Evolutionary conservation across 2,888 invertebrate species (phyloP).

Genomic region (Slavum lentiscoides): DNA sequence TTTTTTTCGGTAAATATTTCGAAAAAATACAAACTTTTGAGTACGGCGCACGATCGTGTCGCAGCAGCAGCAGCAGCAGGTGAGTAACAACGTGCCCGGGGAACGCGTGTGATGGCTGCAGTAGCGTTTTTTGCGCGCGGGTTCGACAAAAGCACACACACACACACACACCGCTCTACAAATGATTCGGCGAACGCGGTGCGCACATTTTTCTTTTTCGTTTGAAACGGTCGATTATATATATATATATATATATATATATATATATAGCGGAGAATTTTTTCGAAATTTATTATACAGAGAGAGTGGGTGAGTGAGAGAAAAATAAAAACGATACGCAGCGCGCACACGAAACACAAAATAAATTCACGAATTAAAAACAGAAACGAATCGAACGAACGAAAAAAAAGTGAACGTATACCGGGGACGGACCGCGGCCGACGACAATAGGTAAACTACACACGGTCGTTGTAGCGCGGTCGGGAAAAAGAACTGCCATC

Average conservation of each 20-base stretch:
- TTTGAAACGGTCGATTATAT: neutral
- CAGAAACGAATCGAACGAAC: neutral
- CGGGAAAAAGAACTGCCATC: conserved; percentile 44
- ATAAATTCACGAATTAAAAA: neutral
- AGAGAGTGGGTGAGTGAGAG: too few species aligned
- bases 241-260: too few species aligned
- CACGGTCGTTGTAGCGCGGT: neutral
- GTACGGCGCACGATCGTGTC: too few species aligned
- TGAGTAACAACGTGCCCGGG: too few species aligned
- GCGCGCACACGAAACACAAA: neutral
- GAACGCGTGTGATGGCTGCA: too few species aligned
- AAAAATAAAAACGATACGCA: neutral
- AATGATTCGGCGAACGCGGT: conserved; percentile 14
- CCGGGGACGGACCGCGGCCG: conserved; percentile 52
- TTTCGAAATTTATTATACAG: too few species aligned
- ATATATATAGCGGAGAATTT: too few species aligned
- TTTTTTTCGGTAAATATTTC: too few species aligned
- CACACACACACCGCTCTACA: neutral
- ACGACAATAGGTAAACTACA: conserved; percentile 47
- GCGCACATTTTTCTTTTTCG: conserved; percentile 30
- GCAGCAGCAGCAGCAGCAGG: too few species aligned
- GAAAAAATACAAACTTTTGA: too few species aligned
- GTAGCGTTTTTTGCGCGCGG: too few species aligned
- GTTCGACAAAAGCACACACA: too few species aligned
- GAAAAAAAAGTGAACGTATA: conserved; percentile 37